Evolutionary conservation across 37 sponge, comb jelly and placozoan species (phyloP), one percentile per base, ranked within the genome.

Genomic region (Sycon ciliatum): DNA sequence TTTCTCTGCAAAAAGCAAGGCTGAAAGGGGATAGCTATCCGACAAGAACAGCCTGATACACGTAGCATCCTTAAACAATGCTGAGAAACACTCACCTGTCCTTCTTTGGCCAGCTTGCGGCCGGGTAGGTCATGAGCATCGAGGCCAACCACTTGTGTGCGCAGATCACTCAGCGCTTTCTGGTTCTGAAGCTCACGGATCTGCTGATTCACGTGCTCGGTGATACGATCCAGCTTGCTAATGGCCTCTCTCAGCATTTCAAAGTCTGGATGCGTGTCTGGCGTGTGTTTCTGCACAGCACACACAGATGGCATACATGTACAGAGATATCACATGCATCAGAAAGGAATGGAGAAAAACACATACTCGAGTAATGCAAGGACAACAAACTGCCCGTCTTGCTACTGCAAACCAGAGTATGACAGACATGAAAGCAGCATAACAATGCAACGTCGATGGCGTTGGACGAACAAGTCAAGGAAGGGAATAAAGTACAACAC

Each of bases 191-290:
- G 70, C 39, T 92, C 93, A 32, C 38, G 46, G 4, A 87, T 76
- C 68, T 87, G 88, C 23, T 76, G 75, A 76, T 92, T 72, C 11
- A 92, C 84, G 68, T 87, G 87, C 38, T 84, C 86, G 54, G 88
- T 86, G 16, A 92, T 73, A 34, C 84, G 83, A 34, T 65, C 65
- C 82, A 93, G 85, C 36, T 31, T 80, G 18, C 72, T 84, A 22
- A 66, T 31, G 18, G 87, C 84, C 31, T 71, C 69, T 24, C 26
- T 27, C 20, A 93, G 67, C 22, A 78, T 75, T 3, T 70, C 52
- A 61, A 80, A 83, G 71, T 89, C 95, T 20, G 74, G 58, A 67
- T 89, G 95, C 5, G 31, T 60, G 4, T 73, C 74, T 1, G 81
- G 40, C 24, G 95, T 93, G 4, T 38, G 23, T 53, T 86, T 81